Base-by-base conservation (phyloP, 2,797 vertebrate genomes). In the Tapera naevia region DNA sequence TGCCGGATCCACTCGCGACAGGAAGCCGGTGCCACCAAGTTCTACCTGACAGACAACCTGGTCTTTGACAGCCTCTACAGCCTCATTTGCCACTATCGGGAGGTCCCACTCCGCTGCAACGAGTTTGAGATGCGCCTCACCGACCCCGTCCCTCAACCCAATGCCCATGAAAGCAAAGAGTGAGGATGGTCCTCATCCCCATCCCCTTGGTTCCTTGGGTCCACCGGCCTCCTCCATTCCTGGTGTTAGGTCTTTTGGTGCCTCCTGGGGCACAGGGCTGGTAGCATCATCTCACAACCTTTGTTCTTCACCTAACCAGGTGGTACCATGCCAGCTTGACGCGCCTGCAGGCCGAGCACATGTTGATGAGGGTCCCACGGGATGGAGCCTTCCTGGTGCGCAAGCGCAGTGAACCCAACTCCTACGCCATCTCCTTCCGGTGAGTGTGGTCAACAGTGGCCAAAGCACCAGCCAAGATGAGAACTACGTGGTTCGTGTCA, bases 101-200 rank as follows among this genome's bases (percentile, higher is more conserved):
- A 98, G 93, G 97, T 98, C 80, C 98, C 98, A 0, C 96, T 98
- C 69, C 97, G 98, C 75, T 98, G 98, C 92, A 98, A 98, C 0
- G 98, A 98, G 95, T 98, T 98, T 0, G 98, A 98, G 96, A 98
- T 98, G 98, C 95, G 97, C 37, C 96, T 98, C 82, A 97, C 97
- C 0, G 97, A 98, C 81, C 98, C 98, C 0, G 97, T 98, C 39
- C 98, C 98, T 1, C 98, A 98, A 16, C 98, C 98, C 79, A 98
- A 98, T 0, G 98, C 98, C 22, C 98, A 98, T 0, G 98, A 98
- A 83, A 98, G 97, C 96, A 97, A 98, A 94, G 98, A 98, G 98
- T 98, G 93, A 97, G 98, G 19, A 46, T 27, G 9, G 2, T 54
- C 23, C 22, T 73, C 30, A 7, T 32, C 19, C 28, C 11, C 30